These are phyloP conservation scores for Setophaga petechia DNA, from an alignment of 2,113 vertebrate genomes.

Conservation along the genomic window DNA sequence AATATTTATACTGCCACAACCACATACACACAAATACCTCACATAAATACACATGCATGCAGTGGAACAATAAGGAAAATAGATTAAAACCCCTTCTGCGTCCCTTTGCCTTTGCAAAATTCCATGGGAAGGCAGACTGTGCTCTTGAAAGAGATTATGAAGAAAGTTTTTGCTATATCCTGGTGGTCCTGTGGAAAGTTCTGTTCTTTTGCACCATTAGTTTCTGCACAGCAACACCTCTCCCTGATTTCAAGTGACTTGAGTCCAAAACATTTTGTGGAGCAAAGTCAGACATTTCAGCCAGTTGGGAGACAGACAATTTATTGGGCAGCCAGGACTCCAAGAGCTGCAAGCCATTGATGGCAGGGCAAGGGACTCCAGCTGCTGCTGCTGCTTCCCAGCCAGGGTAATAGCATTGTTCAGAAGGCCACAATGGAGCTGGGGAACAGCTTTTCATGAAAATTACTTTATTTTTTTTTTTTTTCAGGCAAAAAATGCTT, in stretches of 20 bases:
- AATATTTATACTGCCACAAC: slow-evolving; percentile 67
- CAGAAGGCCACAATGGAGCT: background rate
- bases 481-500: background rate
- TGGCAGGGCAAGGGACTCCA: slow-evolving; percentile 4
- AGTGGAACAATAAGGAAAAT: background rate
- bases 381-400: slow-evolving; percentile 20
- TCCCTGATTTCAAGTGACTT: background rate
- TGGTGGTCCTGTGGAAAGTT: background rate
- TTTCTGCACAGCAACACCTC: background rate
- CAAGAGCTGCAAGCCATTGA: background rate
- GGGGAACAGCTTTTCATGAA: background rate
- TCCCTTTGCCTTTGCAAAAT: background rate
- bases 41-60: background rate
- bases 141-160: background rate
- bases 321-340: background rate
- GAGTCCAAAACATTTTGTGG: background rate
- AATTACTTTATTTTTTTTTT: background rate
- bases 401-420: background rate
- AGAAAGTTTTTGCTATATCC: background rate
- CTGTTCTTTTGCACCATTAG: background rate
- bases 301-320: background rate
- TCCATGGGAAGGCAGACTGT: background rate
- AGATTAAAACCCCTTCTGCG: slow-evolving; percentile 20
- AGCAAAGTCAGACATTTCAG: background rate
- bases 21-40: slow-evolving; percentile 7